phyloP scores from a whole-genome alignment of 2,113 vertebrate genomes.

The Takifugu bimaculatus region DNA sequence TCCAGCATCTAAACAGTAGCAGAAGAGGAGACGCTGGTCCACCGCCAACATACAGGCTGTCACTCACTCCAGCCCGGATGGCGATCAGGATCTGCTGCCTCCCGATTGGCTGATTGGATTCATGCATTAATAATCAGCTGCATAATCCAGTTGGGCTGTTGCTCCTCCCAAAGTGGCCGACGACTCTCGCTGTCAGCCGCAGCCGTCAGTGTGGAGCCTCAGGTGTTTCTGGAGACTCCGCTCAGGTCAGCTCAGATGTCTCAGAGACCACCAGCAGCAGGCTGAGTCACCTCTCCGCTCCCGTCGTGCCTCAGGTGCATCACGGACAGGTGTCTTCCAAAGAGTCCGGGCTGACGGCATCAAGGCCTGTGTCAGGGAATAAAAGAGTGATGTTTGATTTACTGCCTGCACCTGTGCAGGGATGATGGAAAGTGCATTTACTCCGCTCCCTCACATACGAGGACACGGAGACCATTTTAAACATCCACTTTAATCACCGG shows the following conservation, averaged over 20 bases:
- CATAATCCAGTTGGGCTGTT: neutral
- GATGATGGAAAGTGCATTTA: neutral
- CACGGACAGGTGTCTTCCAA: slow-evolving; percentile 35
- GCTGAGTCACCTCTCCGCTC: slow-evolving; percentile 41
- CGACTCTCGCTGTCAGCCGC: slow-evolving; percentile 4
- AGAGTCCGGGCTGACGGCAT: slow-evolving; percentile 3
- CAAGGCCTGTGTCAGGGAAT: neutral
- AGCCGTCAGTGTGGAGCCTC: slow-evolving; percentile 19
- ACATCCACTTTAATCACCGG: too few relatives aligned
- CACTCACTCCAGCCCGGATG: too few relatives aligned
- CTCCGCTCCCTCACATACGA: neutral
- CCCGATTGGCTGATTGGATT: too few relatives aligned
- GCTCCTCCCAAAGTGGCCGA: neutral
- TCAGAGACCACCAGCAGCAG: slow-evolving; percentile 10
- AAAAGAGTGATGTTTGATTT: neutral
- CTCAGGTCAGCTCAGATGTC: neutral
- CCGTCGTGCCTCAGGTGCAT: slow-evolving; percentile 11
- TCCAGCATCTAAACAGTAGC: too few relatives aligned
- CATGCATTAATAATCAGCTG: neutral
- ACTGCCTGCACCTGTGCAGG: neutral
- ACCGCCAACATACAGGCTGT: too few relatives aligned
- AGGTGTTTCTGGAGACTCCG: neutral
- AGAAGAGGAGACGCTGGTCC: too few relatives aligned
- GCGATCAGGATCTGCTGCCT: too few relatives aligned
- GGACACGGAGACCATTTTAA: too few relatives aligned